These are phyloP conservation scores for Clarias platycephalus DNA, from an alignment of 2,797 vertebrate genomes.

Conservation along the genomic window DNA sequence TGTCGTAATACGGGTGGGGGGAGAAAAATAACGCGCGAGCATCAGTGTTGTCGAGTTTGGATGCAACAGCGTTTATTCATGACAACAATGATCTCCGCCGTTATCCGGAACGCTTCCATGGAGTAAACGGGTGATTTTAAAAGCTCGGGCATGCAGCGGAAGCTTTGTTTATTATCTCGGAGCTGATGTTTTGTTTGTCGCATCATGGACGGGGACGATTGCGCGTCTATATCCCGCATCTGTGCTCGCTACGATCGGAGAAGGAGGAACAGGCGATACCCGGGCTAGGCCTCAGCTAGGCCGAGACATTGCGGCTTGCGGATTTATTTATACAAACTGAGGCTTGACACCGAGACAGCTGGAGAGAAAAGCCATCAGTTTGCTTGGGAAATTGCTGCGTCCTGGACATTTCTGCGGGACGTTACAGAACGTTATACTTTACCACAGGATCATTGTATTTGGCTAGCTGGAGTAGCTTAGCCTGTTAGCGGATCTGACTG, in stretches of 20 bases:
- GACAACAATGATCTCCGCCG: conserved; percentile 57
- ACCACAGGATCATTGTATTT: not conserved
- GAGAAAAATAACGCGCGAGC: conserved; percentile 39
- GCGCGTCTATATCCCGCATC: conserved; percentile 58
- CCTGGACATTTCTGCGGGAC: not conserved
- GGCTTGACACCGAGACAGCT: not conserved
- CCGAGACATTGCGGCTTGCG: conserved; percentile 29
- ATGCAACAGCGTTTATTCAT: conserved; percentile 55
- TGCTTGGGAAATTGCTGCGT: not conserved
- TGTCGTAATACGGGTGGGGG: conserved; percentile 17
- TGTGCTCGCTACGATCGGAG: conserved; percentile 50
- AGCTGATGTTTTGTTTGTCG: conserved; percentile 30
- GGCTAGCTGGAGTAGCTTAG: conserved; percentile 35
- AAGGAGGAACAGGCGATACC: conserved; percentile 59
- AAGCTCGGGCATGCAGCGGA: not conserved
- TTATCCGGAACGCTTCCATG: conserved; percentile 29
- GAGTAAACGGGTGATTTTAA: conserved; percentile 9
- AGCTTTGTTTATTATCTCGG: not conserved
- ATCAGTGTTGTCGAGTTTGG: conserved; percentile 47
- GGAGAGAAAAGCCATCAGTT: not conserved
- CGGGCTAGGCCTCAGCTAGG: conserved; percentile 64
- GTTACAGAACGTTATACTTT: not conserved
- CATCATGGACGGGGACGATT: conserved; percentile 50
- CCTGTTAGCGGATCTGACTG: conserved; percentile 40
- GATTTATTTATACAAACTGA: conserved; percentile 7